Base-by-base conservation (phyloP, 2,113 vertebrate species). In the Athene cunicularia region DNA sequence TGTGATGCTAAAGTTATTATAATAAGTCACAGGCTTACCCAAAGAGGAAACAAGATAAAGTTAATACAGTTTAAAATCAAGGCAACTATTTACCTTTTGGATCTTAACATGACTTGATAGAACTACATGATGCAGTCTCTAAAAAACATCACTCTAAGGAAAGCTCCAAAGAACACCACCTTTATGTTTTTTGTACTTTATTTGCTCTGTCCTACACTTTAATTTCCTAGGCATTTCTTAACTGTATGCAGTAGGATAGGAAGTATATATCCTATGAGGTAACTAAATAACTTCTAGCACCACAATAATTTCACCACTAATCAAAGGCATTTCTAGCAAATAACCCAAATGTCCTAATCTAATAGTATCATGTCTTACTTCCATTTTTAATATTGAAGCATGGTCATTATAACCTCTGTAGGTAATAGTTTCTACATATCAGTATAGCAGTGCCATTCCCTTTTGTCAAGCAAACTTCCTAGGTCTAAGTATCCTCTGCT, bases 261-360 rank as follows among this genome's bases (percentile, higher is more conserved):
- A 86, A 83, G 55, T 70, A 22, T 91, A 41, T 95, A 47, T 96
- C 64, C 60, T 75, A 56, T 39, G 43, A 84, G 73, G 47, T 71
- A 63, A 18, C 64, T 89, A 94, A 95, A 94, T 95, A 84, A 74
- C 77, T 85, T 88, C 49, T 60, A 56, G 74, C 37, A 71, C 37
- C 37, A 37, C 37, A 37, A 37, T 37, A 37, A 72, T 94, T 96
- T 87, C 43, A 32, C 50, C 28, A 35, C 68, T 87, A 81, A 96
- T 93, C 91, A 96, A 91, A 89, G 47, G 30, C 52, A 94, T 26
- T 75, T 93, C 52, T 60, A 87, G 52, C n/a, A 91, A 90, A 87
- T 35, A 81, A 68, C 56, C 27, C 9, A 59, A 63, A 81, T 56
- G n/a, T 71, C 90, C 60, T 64, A 39, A 87, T 81, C 79, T 93